Conservation (phyloP, 2,113 vertebrate species). For the Xiphorhynchus elegans region DNA sequence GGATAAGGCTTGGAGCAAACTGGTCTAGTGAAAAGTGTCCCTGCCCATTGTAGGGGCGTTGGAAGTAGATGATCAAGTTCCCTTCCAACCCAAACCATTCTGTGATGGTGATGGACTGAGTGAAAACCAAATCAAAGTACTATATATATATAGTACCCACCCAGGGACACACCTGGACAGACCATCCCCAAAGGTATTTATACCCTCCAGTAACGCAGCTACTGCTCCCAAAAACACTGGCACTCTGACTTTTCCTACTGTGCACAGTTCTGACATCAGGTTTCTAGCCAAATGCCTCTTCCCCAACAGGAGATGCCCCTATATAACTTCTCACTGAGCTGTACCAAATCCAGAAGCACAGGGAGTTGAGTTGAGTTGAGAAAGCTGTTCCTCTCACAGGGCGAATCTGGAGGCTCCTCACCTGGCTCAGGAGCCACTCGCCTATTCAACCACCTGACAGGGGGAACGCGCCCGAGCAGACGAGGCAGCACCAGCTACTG, state of each 20-base stretch:
- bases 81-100: neutral
- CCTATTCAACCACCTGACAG: neutral
- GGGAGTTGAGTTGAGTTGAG: neutral
- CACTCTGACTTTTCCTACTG: neutral
- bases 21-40: neutral
- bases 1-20: neutral
- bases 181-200: neutral
- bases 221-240: neutral
- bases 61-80: neutral
- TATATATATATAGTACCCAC: neutral
- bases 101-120: neutral
- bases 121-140: neutral
- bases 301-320: neutral
- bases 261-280: neutral
- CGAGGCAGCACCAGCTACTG: neutral
- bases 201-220: neutral
- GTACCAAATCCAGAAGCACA: neutral
- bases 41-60: neutral
- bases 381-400: neutral
- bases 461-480: neutral
- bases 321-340: neutral
- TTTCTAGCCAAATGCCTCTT: slow-evolving; percentile 1
- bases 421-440: accelerated
- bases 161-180: neutral
- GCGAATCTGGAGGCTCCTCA: accelerated